Evolutionary conservation across 2,888 invertebrate species (phyloP).

Genomic region (Steinernema scapterisci): DNA sequence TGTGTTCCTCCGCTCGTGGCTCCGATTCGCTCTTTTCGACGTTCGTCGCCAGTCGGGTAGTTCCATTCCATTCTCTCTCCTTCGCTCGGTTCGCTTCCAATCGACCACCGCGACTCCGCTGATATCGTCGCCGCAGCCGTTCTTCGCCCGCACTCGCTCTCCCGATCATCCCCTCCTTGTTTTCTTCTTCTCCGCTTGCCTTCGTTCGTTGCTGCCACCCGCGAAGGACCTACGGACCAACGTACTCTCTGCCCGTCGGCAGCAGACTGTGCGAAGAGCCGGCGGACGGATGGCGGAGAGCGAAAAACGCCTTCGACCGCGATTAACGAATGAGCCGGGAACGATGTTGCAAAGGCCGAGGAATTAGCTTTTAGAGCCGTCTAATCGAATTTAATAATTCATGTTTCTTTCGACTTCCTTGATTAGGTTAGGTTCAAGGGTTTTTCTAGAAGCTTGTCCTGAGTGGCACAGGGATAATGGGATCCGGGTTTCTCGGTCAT

Average conservation of each 20-base stretch:
- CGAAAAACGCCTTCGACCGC: neutral
- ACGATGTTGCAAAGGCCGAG: no score
- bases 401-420: no score
- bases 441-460: no score
- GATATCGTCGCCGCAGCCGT: neutral
- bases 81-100: neutral
- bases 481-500: no score
- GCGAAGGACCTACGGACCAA: no score
- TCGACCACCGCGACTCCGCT: slow-evolving; percentile 17
- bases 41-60: slow-evolving; percentile 20
- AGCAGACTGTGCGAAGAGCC: neutral
- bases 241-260: neutral
- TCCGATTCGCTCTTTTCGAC: slow-evolving; percentile 30
- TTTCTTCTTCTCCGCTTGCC: neutral
- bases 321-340: no score
- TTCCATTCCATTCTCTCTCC: slow-evolving; percentile 28
- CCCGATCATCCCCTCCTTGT: neutral
- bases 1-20: slow-evolving; percentile 19
- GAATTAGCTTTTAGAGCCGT: no score
- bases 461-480: no score
- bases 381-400: no score
- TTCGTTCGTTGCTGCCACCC: neutral
- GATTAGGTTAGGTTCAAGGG: no score
- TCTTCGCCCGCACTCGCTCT: neutral
- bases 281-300: neutral